A percentile compares a stretch with the other conserved stretches of the same genome.
These are phyloP conservation scores for Platerodrilus igneus DNA, from an alignment of 2,888 invertebrate genomes.

Conservation along the genomic window DNA sequence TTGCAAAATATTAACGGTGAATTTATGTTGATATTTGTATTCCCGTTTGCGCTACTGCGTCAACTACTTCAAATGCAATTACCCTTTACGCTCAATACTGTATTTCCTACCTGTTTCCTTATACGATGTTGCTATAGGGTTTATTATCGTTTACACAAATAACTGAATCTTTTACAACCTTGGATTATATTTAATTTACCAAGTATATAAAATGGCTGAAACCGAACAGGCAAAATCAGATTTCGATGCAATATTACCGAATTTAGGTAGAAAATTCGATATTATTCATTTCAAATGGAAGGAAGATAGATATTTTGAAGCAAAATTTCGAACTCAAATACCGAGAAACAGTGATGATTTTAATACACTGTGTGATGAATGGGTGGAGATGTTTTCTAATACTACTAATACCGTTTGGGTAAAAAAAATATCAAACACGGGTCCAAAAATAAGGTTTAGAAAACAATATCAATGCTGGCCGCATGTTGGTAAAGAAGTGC, in stretches of 20 bases:
- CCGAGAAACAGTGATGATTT: constrained; percentile 43
- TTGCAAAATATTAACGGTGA: no score
- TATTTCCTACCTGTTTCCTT: no score
- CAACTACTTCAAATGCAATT: not conserved
- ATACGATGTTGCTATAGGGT: no score
- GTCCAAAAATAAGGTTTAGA: constrained; percentile 46
- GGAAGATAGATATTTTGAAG: constrained; percentile 42
- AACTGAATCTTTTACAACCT: no score
- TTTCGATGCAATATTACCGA: constrained; percentile 40
- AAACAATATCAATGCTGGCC: constrained; percentile 49
- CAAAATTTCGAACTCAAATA: constrained; percentile 45
- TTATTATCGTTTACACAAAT: no score
- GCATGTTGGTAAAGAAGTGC: constrained; percentile 40
- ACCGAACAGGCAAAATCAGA: constrained; percentile 39
- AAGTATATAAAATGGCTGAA: constrained; percentile 32
- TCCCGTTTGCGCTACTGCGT: no score
- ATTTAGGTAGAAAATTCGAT: constrained; percentile 42
- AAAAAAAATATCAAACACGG: constrained; percentile 47
- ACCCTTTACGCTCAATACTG: no score
- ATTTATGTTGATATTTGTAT: no score
- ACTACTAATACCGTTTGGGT: constrained; percentile 46
- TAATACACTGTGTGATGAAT: constrained; percentile 45
- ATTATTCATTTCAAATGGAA: constrained; percentile 44
- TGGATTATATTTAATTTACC: constrained; percentile 28
- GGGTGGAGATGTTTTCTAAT: constrained; percentile 46